Percentiles rank a stretch among this genome's conserved stretches.
These are phyloP conservation scores for Sylvia atricapilla DNA, from an alignment of 2,113 vertebrate genomes.

Conservation along the genomic window DNA sequence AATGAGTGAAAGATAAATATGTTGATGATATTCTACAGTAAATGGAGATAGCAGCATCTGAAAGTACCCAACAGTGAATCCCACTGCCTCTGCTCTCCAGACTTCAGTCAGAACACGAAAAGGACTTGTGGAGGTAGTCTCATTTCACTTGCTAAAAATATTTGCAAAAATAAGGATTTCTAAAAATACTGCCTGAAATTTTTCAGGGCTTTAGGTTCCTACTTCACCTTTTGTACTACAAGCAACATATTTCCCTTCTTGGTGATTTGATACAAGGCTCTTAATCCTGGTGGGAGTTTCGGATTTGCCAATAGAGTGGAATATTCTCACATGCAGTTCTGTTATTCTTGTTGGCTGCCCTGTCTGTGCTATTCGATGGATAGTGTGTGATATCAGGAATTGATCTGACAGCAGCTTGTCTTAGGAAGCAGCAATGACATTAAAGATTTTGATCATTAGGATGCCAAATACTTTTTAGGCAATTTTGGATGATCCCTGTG, in stretches of 20 bases:
- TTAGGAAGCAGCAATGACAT: background rate
- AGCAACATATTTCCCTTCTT: background rate
- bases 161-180: background rate
- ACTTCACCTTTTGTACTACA: background rate
- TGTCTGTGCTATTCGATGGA: background rate
- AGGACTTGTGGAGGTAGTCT: background rate
- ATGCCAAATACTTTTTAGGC: background rate
- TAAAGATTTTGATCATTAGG: background rate
- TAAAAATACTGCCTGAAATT: background rate
- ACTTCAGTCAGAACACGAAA: background rate
- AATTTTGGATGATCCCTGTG: background rate
- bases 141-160: background rate
- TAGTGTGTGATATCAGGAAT: background rate
- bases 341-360: background rate
- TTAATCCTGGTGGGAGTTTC: background rate
- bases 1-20: background rate
- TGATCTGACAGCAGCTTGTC: background rate
- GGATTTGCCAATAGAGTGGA: background rate
- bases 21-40: background rate
- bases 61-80: background rate
- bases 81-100: background rate
- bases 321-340: background rate
- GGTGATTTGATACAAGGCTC: background rate
- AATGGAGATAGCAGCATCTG: background rate
- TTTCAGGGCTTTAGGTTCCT: background rate